These are phyloP conservation scores for Rhingia campestris DNA, from an alignment of 2,888 invertebrate genomes.

Conservation along the genomic window DNA sequence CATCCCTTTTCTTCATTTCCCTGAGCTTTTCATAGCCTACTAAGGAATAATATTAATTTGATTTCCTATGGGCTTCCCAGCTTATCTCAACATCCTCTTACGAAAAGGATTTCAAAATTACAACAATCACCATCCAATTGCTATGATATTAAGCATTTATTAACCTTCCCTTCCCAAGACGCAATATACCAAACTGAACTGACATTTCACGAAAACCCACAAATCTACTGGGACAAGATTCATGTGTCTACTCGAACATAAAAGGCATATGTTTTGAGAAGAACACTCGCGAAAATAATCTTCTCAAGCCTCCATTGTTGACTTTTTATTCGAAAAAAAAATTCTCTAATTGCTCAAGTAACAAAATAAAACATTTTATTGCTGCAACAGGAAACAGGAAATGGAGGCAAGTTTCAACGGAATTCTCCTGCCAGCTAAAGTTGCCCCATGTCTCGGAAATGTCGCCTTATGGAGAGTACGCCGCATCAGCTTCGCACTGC, in stretches of 20 bases:
- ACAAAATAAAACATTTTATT: constrained; percentile 44
- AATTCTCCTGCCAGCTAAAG: constrained; percentile 43
- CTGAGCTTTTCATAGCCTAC: not conserved
- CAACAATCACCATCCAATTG: not conserved
- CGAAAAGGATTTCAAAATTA: not conserved
- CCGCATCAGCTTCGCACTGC: not conserved
- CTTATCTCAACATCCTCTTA: constrained; percentile 16
- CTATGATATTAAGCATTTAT: not conserved
- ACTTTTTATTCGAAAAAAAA: constrained; percentile 41
- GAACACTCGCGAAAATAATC: constrained; percentile 14
- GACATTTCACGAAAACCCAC: too few species aligned
- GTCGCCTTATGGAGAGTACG: constrained; percentile 3
- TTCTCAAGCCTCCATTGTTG: constrained; percentile 1
- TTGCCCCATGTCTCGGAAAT: constrained; percentile 30
- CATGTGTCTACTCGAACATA: not conserved
- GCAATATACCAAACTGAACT: too few species aligned
- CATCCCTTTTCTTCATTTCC: too few species aligned
- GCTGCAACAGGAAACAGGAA: constrained; percentile 53
- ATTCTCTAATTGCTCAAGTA: constrained; percentile 58
- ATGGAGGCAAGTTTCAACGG: constrained; percentile 55
- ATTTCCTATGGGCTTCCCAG: constrained; percentile 13
- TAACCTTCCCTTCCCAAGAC: too few species aligned
- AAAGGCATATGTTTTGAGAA: constrained; percentile 34
- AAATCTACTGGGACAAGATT: too few species aligned
- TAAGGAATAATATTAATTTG: constrained; percentile 13